Evolutionary conservation across 2,797 vertebrate species (phyloP), one percentile per base, ranked within the genome.

Genomic region (Sebastes itinus): DNA sequence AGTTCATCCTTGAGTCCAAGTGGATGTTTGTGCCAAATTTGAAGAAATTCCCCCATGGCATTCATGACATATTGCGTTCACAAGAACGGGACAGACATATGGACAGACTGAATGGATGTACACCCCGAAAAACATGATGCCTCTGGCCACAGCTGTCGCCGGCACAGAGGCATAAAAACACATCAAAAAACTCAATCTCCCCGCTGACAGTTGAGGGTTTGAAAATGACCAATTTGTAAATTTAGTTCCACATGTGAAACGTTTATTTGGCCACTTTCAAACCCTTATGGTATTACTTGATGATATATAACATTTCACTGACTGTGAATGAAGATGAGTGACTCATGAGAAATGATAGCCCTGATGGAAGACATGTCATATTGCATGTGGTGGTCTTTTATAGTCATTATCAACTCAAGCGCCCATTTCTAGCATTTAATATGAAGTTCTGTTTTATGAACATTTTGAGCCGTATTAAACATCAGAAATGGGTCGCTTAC

Each of bases 291-390:
- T 64, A 52, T 79, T 52, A 60, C 35, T 56, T 13, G 28, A 66
- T 77, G 58, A 56, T 9, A 20, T 38, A 38, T 42, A 2, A 77
- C 16, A 38, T 22, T 18, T 77, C 22, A 74, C 70, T 64, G 77
- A 68, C 14, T 60, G 72, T 20, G 35, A 38, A 72, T 75, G 75
- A 56, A 61, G 52, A 71, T 76, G 84, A 82, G 75, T 67, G 71
- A 58, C 70, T 82, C 9, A 6, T 78, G 65, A 72, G 32, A 35
- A 72, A 80, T 65, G 49, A 38, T 3, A 60, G 80, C 65, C 60
- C 67, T 73, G 76, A 69, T 78, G 62, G 62, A 58, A 8, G 18
- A 46, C 62, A 2, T 16, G 61, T 67, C 73, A 27, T 4, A 12
- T 2, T 8, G 6, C 70, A 30, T 9, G 5, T 2, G 11, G 4